phyloP scores from a whole-genome alignment of 2,113 vertebrate species.

The Chascanopsetta lugubris region DNA sequence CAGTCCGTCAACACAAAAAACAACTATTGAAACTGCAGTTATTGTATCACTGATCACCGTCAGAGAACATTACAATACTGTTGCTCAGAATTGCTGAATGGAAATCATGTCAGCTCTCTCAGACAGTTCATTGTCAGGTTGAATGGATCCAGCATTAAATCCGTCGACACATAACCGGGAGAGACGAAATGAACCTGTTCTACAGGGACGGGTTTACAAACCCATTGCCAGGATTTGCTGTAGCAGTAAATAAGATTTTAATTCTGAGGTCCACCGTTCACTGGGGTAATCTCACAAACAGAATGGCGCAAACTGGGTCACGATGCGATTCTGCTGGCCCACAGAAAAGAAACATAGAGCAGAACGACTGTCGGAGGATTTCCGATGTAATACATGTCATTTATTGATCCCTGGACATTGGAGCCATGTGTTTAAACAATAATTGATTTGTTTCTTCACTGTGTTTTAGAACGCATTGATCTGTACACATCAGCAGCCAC shows the following conservation, averaged over 20 bases:
- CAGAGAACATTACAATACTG: background rate
- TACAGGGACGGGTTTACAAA: background rate
- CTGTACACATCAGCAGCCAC: conserved; percentile 79
- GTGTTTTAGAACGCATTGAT: conserved; percentile 83
- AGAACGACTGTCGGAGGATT: conserved; percentile 43
- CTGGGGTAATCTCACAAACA: conserved; percentile 1
- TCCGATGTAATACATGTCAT: conserved; percentile 80
- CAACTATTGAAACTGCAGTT: no score
- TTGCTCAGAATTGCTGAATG: background rate
- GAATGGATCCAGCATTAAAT: background rate
- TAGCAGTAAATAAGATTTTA: conserved; percentile 8
- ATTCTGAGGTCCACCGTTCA: conserved; percentile 16
- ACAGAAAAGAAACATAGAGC: conserved; percentile 19
- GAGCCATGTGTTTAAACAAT: conserved; percentile 83
- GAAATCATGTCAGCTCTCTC: background rate
- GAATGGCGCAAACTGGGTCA: conserved; percentile 36
- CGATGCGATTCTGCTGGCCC: conserved; percentile 36
- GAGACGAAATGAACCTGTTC: background rate
- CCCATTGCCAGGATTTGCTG: background rate
- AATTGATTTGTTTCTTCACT: conserved; percentile 84
- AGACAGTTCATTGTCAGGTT: background rate
- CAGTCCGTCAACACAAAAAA: no score
- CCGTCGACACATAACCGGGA: background rate
- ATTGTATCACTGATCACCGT: background rate
- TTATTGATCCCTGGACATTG: conserved; percentile 82